These are phyloP conservation scores for Spinibarbus caldwelli DNA, from an alignment of 2,797 vertebrate genomes.

Conservation along the genomic window DNA sequence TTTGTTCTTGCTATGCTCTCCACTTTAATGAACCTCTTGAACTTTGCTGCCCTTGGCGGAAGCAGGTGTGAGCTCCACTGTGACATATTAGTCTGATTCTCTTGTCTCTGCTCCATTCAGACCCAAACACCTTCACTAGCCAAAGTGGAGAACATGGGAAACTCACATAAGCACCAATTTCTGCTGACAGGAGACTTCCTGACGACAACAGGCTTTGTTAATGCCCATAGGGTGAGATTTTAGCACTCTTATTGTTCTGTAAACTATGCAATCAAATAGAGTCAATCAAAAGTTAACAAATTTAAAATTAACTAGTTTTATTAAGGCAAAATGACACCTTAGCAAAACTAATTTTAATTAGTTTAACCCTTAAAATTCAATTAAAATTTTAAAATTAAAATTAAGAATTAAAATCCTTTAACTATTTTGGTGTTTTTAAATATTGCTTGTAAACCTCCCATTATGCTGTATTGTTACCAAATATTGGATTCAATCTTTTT, in stretches of 20 bases:
- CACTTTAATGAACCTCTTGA: conserved; percentile 54
- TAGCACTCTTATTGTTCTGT: background rate
- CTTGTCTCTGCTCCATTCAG: conserved; percentile 55
- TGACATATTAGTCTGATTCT: conserved; percentile 43
- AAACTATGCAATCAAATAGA: background rate
- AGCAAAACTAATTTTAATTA: background rate
- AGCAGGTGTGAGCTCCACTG: conserved; percentile 57
- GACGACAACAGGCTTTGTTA: background rate
- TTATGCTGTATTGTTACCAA: background rate
- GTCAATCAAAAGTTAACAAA: no score
- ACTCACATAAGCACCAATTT: conserved; percentile 28
- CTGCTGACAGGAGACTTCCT: conserved; percentile 30
- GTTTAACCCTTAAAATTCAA: no score
- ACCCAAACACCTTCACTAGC: conserved; percentile 40
- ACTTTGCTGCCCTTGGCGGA: conserved; percentile 49
- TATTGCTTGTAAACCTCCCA: background rate
- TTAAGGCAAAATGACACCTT: background rate
- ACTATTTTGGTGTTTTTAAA: background rate
- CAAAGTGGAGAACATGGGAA: conserved; percentile 42
- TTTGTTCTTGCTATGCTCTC: conserved; percentile 44
- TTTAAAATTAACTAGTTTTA: background rate
- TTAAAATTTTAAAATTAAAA: no score
- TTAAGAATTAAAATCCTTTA: background rate
- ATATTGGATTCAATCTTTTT: background rate
- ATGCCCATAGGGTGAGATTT: background rate